Evolutionary conservation across 2,888 invertebrate species (phyloP).

Genomic region (Drosophila yooni): DNA sequence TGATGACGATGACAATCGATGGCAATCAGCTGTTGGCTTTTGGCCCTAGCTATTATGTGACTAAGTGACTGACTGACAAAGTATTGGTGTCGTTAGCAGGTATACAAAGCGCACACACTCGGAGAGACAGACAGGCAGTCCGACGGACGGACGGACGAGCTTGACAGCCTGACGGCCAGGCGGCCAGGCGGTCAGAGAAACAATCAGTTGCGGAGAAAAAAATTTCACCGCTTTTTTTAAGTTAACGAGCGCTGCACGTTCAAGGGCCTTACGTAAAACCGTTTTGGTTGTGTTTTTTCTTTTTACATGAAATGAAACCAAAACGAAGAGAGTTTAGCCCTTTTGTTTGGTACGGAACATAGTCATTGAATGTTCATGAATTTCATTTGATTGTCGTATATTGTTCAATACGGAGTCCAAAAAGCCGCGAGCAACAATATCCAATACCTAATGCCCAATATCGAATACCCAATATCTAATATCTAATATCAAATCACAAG

Average conservation of each 20-base stretch:
- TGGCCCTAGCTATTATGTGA: conserved; percentile 61
- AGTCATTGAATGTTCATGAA: conserved; percentile 50
- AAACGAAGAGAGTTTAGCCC: conserved; percentile 58
- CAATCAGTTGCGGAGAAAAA: conserved; percentile 52
- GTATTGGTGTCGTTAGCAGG: conserved; percentile 50
- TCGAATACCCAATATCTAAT: conserved; percentile 3
- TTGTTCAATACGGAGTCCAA: conserved; percentile 46
- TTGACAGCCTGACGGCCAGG: background rate
- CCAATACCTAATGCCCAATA: conserved; percentile 24
- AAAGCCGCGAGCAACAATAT: conserved; percentile 6
- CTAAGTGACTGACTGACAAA: conserved; percentile 55
- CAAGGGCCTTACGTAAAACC: conserved; percentile 74
- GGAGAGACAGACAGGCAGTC: background rate
- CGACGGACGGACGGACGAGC: background rate
- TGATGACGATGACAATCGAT: conserved; percentile 33
- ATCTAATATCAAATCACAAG: conserved; percentile 15
- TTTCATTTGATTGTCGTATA: conserved; percentile 66
- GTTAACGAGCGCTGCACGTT: conserved; percentile 74
- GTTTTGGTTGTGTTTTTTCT: conserved; percentile 14
- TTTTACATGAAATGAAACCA: conserved; percentile 37
- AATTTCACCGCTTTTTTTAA: conserved; percentile 66
- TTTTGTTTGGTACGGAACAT: conserved; percentile 61
- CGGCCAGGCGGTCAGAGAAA: conserved; percentile 27
- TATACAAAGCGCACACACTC: conserved; percentile 48
- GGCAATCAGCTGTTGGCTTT: conserved; percentile 52